Evolutionary conservation across 2,113 vertebrate genomes (phyloP).

Genomic region (Limnothrissa miodon): DNA sequence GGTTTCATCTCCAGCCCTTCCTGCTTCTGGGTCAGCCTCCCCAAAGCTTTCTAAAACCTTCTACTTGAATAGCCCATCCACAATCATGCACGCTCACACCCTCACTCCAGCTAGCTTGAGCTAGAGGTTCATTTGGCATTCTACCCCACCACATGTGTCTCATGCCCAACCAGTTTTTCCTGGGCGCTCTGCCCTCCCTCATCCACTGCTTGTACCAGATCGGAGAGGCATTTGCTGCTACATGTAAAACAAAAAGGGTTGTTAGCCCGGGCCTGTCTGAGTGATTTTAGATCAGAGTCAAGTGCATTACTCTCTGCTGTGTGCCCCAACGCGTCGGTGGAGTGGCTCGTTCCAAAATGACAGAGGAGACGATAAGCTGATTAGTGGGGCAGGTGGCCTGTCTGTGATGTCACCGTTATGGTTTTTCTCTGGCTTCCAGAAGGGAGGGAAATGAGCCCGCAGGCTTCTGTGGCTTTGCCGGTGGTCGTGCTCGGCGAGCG

Average conservation of each 20-base stretch:
- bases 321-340: background rate
- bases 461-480: background rate
- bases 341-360: background rate
- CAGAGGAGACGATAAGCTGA: constrained; percentile 7
- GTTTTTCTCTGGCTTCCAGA: background rate
- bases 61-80: background rate
- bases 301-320: background rate
- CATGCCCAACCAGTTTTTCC: background rate
- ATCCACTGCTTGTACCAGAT: background rate
- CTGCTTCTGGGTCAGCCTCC: background rate
- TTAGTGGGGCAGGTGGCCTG: background rate
- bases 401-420: constrained; percentile 11
- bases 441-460: background rate
- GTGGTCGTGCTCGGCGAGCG: background rate
- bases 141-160: background rate
- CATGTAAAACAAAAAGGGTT: background rate
- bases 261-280: background rate
- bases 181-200: background rate
- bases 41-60: background rate
- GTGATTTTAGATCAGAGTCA: background rate
- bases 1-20: background rate
- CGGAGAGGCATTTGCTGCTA: background rate
- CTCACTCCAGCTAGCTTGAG: background rate
- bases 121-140: background rate
- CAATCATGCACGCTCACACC: background rate